Evolutionary conservation across 2,797 vertebrate genomes (phyloP).

Genomic region (Sylvia borin): DNA sequence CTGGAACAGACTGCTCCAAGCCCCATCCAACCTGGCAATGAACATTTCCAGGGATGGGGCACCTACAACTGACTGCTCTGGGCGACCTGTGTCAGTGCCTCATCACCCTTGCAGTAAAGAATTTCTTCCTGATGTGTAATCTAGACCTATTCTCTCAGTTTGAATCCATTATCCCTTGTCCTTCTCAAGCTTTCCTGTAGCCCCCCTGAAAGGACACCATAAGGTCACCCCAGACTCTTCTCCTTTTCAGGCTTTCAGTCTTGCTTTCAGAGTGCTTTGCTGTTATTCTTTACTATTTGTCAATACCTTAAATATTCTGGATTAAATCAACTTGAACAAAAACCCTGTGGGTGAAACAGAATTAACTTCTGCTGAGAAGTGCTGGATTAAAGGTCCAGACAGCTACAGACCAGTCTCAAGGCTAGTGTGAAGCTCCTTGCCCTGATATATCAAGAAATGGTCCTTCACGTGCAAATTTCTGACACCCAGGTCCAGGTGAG

Average conservation of each 20-base stretch:
- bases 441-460: neutral
- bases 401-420: neutral
- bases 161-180: neutral
- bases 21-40: neutral
- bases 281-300: neutral
- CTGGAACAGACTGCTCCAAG: neutral
- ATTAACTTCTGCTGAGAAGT: neutral
- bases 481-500: neutral
- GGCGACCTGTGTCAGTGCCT: neutral
- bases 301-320: neutral
- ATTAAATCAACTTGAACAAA: neutral
- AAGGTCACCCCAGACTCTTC: neutral
- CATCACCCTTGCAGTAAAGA: neutral
- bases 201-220: neutral
- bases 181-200: neutral
- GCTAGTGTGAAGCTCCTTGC: neutral
- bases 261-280: neutral
- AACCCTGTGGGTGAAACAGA: neutral
- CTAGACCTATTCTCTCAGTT: neutral
- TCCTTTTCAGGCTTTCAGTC: neutral
- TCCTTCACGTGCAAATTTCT: neutral
- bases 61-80: neutral
- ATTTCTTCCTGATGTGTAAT: neutral
- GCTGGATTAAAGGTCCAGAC: neutral
- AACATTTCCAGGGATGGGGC: neutral